Conservation (phyloP, 2,113 vertebrate genomes). For the Azemiops feae region DNA sequence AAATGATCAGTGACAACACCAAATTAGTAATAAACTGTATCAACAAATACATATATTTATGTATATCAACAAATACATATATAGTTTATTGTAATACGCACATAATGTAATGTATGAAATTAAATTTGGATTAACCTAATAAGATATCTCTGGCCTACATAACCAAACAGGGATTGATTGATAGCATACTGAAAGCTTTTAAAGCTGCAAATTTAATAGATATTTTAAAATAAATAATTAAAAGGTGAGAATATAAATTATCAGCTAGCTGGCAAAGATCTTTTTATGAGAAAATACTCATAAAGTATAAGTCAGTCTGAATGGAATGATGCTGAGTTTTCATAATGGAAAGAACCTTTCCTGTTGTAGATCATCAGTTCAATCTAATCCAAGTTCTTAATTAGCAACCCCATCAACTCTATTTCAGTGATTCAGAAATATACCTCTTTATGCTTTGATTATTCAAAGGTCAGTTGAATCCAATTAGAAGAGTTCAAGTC, state of each 20-base stretch:
- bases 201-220: conserved; percentile 4
- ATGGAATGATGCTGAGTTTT: background rate
- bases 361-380: background rate
- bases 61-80: too few species aligned
- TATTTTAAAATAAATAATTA: conserved; percentile 24
- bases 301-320: conserved; percentile 1
- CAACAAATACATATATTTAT: background rate
- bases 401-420: background rate
- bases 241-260: conserved; percentile 1
- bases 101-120: background rate
- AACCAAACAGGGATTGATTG: background rate
- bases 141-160: background rate
- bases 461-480: background rate
- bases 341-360: background rate
- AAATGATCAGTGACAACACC: background rate
- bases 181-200: conserved; percentile 9
- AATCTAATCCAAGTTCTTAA: background rate
- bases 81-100: background rate
- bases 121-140: background rate
- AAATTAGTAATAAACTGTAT: background rate
- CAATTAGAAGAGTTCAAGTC: background rate
- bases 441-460: background rate
- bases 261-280: conserved; percentile 17
- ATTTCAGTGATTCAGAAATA: background rate
- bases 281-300: conserved; percentile 1